Percentiles rank a stretch among this genome's conserved stretches.
These are phyloP conservation scores for Ceyx erithaca DNA, from an alignment of 2,797 vertebrate species.

Conservation along the genomic window DNA sequence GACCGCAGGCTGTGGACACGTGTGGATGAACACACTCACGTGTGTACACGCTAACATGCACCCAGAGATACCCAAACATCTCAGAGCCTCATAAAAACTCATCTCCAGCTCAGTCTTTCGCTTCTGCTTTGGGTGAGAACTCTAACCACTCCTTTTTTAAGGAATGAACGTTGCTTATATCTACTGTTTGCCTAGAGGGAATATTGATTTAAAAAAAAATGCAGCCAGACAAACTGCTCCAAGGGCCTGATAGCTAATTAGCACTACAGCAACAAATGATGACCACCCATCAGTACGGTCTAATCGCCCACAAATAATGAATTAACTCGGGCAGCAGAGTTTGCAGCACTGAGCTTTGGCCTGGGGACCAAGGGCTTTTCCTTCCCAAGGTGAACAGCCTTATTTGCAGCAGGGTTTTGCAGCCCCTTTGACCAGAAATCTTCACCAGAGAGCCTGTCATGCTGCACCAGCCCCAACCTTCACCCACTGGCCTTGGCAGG, in stretches of 20 bases:
- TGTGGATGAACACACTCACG: not conserved
- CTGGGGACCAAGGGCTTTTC: not conserved
- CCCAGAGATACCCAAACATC: not conserved
- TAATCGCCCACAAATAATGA: not conserved
- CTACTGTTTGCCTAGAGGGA: not conserved
- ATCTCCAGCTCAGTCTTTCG: rapidly evolving
- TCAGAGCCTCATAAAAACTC: not conserved
- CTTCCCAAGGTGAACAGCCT: not conserved
- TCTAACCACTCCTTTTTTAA: not conserved
- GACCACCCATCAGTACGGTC: not conserved
- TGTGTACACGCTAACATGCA: not conserved
- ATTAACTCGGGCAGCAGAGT: not conserved
- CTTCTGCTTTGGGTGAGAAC: not conserved
- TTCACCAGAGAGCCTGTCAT: not conserved
- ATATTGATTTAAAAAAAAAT: not conserved
- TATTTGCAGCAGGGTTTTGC: rapidly evolving
- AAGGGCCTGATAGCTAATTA: not conserved
- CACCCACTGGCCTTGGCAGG: not conserved
- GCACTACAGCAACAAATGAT: not conserved
- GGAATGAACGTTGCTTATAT: not conserved
- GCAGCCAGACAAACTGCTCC: not conserved
- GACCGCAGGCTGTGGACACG: not conserved
- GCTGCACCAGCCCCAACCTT: too few species aligned
- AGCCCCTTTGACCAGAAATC: not conserved
- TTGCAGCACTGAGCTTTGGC: not conserved